These are phyloP conservation scores for Choreutis nemorana DNA, from an alignment of 2,888 invertebrate genomes.

Conservation along the genomic window DNA sequence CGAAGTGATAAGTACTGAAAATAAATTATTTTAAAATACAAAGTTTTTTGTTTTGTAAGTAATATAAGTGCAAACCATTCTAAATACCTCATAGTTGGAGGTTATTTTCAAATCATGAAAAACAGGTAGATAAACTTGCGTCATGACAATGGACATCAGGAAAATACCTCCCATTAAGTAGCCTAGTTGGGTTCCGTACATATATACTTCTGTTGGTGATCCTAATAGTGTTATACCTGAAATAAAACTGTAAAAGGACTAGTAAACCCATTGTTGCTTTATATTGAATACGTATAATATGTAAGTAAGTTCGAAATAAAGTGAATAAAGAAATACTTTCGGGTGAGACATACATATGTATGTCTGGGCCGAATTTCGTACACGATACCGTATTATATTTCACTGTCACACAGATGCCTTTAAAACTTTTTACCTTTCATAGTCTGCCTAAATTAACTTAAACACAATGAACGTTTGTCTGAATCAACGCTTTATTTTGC, in stretches of 20 bases:
- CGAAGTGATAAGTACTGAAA: constrained; percentile 76
- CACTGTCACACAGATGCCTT: too few species aligned
- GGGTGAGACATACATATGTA: too few species aligned
- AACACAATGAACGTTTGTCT: too few species aligned
- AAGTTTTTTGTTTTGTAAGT: background rate
- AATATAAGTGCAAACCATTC: constrained; percentile 1
- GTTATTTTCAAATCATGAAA: constrained; percentile 78
- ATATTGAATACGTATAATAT: too few species aligned
- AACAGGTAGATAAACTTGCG: constrained; percentile 74
- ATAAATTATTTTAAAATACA: constrained; percentile 2
- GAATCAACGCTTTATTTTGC: too few species aligned
- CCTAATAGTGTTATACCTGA: constrained; percentile 82
- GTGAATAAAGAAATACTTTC: constrained; percentile 4
- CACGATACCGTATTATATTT: too few species aligned
- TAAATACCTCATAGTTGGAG: constrained; percentile 81
- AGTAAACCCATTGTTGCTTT: background rate
- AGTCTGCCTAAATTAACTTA: too few species aligned
- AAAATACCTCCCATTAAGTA: constrained; percentile 71
- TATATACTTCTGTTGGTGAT: constrained; percentile 82
- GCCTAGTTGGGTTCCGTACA: constrained; percentile 81
- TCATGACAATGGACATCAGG: constrained; percentile 72
- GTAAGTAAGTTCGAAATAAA: too few species aligned
- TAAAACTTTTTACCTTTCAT: too few species aligned
- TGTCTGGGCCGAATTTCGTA: too few species aligned
- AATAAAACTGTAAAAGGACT: constrained; percentile 64